A percentile compares a stretch with the other conserved stretches of the same genome.
Conservation (phyloP, 2,888 invertebrate genomes). For the Stictocephala bisonia region DNA sequence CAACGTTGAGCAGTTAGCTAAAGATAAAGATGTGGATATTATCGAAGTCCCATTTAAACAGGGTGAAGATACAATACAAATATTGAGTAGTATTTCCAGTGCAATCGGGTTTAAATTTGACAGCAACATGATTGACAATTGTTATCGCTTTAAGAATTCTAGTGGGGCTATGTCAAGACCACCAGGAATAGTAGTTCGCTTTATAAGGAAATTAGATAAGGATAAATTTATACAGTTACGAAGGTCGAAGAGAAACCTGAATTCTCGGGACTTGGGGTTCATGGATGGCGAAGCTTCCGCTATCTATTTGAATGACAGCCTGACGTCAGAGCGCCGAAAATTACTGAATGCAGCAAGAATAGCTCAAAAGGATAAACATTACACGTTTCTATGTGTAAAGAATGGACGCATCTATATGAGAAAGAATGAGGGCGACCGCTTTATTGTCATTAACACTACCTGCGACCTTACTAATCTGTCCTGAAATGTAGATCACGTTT, state of each 20-base stretch:
- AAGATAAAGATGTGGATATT: too few species aligned
- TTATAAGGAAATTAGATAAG: neutral
- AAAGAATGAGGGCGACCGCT: neutral
- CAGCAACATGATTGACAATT: neutral
- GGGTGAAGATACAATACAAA: too few species aligned
- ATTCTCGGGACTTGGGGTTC: neutral
- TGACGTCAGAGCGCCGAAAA: constrained; percentile 9
- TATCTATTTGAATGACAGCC: constrained; percentile 14
- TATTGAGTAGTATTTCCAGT: too few species aligned
- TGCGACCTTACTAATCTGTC: neutral
- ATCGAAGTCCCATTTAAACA: too few species aligned
- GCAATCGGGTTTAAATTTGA: neutral
- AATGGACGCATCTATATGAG: constrained; percentile 25
- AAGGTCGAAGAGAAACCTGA: neutral
- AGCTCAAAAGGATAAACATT: neutral
- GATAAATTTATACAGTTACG: neutral
- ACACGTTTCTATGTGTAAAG: constrained; percentile 2
- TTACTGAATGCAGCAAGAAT: neutral
- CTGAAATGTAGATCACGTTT: too few species aligned
- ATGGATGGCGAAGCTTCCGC: neutral
- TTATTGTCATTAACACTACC: neutral
- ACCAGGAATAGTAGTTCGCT: neutral
- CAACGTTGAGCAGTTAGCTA: too few species aligned
- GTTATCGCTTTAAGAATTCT: neutral
- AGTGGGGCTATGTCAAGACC: neutral